phyloP scores from a whole-genome alignment of 2,888 invertebrate genomes.

The Diaphora mendica region DNA sequence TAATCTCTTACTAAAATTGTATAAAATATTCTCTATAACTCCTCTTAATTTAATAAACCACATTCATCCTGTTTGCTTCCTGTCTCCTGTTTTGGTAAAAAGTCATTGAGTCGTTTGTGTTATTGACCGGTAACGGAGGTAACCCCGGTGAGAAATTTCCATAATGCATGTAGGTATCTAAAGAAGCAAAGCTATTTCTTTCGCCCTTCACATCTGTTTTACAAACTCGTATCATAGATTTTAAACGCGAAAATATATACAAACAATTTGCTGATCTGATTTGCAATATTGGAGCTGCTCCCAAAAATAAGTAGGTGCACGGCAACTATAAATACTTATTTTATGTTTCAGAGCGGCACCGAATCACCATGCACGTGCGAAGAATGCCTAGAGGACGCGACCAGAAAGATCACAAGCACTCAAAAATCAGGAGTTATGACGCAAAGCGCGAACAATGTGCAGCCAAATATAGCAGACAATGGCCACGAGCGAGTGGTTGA shows the following conservation, averaged over 20 bases:
- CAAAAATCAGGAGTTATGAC: constrained; percentile 56
- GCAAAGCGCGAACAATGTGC: constrained; percentile 58
- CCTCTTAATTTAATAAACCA: too few relatives aligned
- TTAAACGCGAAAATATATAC: background rate
- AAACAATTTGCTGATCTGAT: background rate
- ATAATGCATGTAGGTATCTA: too few relatives aligned
- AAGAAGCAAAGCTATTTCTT: too few relatives aligned
- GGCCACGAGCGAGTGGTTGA: constrained; percentile 75
- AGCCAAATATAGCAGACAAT: constrained; percentile 69
- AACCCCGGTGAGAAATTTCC: background rate
- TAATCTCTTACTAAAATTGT: background rate
- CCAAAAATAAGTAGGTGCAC: constrained; percentile 18
- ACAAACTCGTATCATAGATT: background rate
- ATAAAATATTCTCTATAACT: too few relatives aligned
- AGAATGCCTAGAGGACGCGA: constrained; percentile 72
- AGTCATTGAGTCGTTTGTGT: background rate
- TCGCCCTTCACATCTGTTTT: too few relatives aligned
- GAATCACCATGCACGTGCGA: constrained; percentile 81
- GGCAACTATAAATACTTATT: constrained; percentile 26
- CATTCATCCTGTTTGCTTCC: background rate
- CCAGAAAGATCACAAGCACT: constrained; percentile 56
- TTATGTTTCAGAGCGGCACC: constrained; percentile 76
- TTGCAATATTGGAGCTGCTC: background rate
- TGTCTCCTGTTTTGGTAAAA: constrained; percentile 2
- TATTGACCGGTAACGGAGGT: background rate